Percentiles rank a stretch among this genome's conserved stretches.
These are phyloP conservation scores for Riptortus pedestris DNA, from an alignment of 1,140 invertebrate species.

Conservation along the genomic window DNA sequence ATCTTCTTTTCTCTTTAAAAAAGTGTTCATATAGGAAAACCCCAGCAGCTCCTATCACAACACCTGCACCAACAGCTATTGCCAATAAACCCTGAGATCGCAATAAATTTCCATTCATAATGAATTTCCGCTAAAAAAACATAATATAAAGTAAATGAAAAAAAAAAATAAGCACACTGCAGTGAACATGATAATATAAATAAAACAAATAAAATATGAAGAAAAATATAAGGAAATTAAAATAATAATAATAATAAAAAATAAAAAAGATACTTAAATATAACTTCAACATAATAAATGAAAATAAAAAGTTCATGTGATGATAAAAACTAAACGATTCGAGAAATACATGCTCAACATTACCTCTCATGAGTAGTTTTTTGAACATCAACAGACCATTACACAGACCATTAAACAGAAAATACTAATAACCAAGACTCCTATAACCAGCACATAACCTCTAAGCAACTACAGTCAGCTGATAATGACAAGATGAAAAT, in stretches of 20 bases:
- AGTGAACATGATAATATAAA: background rate
- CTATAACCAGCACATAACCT: no score
- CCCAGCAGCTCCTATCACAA: slow-evolving; percentile 32
- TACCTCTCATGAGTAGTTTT: background rate
- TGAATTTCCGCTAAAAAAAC: background rate
- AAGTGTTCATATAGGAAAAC: slow-evolving; percentile 31
- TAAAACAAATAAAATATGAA: background rate
- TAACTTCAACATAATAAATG: no score
- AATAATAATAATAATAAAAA: no score
- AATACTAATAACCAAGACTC: no score
- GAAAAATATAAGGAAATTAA: no score
- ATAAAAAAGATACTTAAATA: no score
- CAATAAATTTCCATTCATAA: slow-evolving; percentile 19
- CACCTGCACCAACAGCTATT: slow-evolving; percentile 31
- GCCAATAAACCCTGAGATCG: slow-evolving; percentile 23
- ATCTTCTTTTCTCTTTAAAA: slow-evolving; percentile 30
- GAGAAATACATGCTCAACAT: no score
- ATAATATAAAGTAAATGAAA: background rate
- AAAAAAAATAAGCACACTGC: background rate
- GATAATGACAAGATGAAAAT: no score
- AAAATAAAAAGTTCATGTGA: no score
- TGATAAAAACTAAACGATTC: no score
- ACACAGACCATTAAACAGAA: background rate
- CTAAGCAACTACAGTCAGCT: no score
- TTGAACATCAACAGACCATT: background rate